phyloP scores from a whole-genome alignment of 2,113 vertebrate species.

The Xenopus laevis region DNA sequence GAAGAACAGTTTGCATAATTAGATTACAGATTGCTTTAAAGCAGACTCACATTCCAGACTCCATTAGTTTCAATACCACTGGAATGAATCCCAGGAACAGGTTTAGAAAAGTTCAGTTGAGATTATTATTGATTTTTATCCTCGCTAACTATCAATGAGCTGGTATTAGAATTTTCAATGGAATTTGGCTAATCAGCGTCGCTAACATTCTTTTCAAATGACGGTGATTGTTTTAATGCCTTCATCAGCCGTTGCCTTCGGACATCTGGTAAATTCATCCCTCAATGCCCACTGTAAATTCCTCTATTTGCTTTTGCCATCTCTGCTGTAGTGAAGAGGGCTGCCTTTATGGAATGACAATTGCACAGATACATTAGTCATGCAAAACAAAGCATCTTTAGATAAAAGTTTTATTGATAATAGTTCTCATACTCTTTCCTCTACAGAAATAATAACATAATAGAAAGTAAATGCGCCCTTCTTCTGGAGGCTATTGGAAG shows the following conservation, averaged over 20 bases:
- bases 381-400: too few relatives aligned
- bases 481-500: too few relatives aligned
- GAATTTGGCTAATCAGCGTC: slow-evolving; percentile 14
- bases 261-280: slow-evolving; percentile 19
- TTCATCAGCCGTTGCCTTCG: slow-evolving; percentile 12
- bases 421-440: too few relatives aligned
- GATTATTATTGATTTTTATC: slow-evolving; percentile 58
- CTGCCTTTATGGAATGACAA: too few relatives aligned
- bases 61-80: slow-evolving; percentile 56
- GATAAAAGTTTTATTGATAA: neutral
- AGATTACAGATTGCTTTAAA: slow-evolving; percentile 49
- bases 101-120: slow-evolving; percentile 53
- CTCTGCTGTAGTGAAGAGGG: neutral
- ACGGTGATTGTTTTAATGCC: neutral
- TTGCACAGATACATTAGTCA: too few relatives aligned
- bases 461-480: too few relatives aligned
- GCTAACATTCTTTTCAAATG: slow-evolving; percentile 13
- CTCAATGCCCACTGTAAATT: neutral
- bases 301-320: neutral
- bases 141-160: slow-evolving; percentile 40
- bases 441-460: too few relatives aligned
- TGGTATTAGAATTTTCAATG: slow-evolving; percentile 42
- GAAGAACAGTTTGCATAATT: slow-evolving; percentile 56
- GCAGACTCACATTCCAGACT: slow-evolving; percentile 57
- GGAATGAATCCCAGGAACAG: slow-evolving; percentile 53